Evolutionary conservation across 2,113 vertebrate species (phyloP).

Genomic region (Gallinago undulata): DNA sequence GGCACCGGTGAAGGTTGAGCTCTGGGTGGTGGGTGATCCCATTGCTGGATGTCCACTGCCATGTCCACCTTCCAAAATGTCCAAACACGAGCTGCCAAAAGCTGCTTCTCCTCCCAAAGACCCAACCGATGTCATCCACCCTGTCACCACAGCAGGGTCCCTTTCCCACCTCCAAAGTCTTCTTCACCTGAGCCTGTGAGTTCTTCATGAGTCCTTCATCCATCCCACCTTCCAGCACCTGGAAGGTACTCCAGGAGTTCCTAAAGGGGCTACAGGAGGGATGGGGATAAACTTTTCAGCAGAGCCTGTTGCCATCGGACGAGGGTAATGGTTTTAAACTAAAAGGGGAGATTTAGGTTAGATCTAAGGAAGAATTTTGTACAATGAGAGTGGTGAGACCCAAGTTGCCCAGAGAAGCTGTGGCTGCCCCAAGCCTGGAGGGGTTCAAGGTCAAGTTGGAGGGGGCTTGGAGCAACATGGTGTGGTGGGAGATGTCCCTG

Average conservation of each 20-base stretch:
- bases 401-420: neutral
- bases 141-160: fast-evolving
- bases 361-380: neutral
- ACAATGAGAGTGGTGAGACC: neutral
- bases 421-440: too few relatives aligned
- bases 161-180: neutral
- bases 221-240: neutral
- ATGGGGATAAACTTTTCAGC: neutral
- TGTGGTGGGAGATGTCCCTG: neutral
- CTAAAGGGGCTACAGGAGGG: neutral
- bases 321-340: neutral
- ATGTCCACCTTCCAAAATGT: fast-evolving
- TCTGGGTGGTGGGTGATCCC: neutral
- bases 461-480: neutral
- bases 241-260: too few relatives aligned
- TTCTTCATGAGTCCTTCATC: neutral
- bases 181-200: neutral
- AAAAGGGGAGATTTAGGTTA: neutral
- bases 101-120: neutral
- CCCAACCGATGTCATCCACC: fast-evolving
- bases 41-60: fast-evolving
- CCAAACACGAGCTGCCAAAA: fast-evolving
- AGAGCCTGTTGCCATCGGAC: neutral
- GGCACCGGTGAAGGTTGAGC: fast-evolving
- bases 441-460: neutral